Evolutionary conservation across 2,888 invertebrate genomes (phyloP), one percentile per base, ranked within the genome.

Genomic region (Callosobruchus maculatus): DNA sequence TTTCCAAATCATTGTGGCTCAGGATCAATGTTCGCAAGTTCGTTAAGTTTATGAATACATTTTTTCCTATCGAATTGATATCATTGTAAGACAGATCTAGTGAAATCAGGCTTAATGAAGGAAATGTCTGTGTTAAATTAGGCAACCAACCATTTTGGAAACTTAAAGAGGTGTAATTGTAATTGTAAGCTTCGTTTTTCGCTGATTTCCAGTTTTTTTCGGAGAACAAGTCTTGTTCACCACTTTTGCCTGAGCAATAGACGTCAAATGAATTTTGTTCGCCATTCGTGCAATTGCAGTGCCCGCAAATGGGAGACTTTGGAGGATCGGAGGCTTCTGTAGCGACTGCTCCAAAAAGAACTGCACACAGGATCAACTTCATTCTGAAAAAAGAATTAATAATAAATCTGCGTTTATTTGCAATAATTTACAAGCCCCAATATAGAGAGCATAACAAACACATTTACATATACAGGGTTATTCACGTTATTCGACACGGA

Each of bases 1-100:
- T 86, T 0, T 90, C 91, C 22, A 95, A 86, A 70, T 90, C 88
- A 80, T 95, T 95, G 76, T 92, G 85, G 74, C 93, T 93, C 77
- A 96, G 85, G 84, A 94, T 92, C 70, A 96, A 82, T 0, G 89
- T 89, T 0, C 87, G 87, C 84, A 95, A 88, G 70, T 90, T 88
- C 70, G 89, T 89, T 9, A 95, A 85, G 75, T 91, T 89, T 75
- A 87, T 88, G 83, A 95, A 95, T 21, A 92, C 91, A 0, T 87
- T 88, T 20, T 88, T 85, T 5, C 89, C 90, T 71, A 95, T 93
- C 9, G 82, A 84, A 3, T 86, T 88, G n/a, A 95, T 93, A 69
- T 87, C 87, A 84, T 93, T 94, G 72, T 89, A 84, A 0, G 90
- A 89, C 5, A 95, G 87, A 80, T 92, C 91, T 26, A 95, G 83